phyloP scores from a whole-genome alignment of 1,140 invertebrate species.

The Limonius californicus region DNA sequence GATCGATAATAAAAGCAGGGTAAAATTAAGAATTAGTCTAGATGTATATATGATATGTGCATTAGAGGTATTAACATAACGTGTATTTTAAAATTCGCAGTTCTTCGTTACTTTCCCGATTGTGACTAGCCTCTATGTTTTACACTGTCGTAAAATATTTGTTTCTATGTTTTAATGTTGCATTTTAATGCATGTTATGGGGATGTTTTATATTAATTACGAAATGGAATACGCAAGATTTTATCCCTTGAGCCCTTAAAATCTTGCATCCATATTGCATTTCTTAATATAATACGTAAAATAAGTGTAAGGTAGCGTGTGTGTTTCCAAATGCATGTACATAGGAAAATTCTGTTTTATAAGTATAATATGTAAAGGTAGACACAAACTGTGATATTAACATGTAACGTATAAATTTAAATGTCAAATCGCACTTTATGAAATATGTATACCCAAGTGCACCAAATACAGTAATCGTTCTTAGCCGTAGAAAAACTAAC shows the following conservation, averaged over 20 bases:
- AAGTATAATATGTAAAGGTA: slow-evolving; percentile 3
- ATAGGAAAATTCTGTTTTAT: background rate
- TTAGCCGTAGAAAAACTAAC: too few species aligned
- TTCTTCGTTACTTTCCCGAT: too few species aligned
- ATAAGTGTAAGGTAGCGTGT: background rate
- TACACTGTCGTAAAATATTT: slow-evolving; percentile 10
- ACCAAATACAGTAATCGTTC: too few species aligned
- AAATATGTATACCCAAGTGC: too few species aligned
- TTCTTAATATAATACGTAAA: background rate
- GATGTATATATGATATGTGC: background rate
- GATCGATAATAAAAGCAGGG: slow-evolving; percentile 5
- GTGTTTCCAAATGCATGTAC: background rate
- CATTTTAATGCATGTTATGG: slow-evolving; percentile 14
- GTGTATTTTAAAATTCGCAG: too few species aligned
- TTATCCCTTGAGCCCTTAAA: slow-evolving; percentile 37
- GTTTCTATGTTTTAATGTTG: slow-evolving; percentile 8
- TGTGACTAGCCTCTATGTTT: background rate
- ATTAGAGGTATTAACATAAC: background rate
- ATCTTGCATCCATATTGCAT: slow-evolving; percentile 20
- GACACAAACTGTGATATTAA: slow-evolving; percentile 23
- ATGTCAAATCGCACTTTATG: too few species aligned
- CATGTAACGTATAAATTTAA: background rate
- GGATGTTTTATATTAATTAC: slow-evolving; percentile 19
- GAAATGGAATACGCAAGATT: slow-evolving; percentile 29
- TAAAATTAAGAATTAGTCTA: slow-evolving; percentile 1